phyloP scores from a whole-genome alignment of 2,797 vertebrate genomes.

The Chrysocyon brachyurus region DNA sequence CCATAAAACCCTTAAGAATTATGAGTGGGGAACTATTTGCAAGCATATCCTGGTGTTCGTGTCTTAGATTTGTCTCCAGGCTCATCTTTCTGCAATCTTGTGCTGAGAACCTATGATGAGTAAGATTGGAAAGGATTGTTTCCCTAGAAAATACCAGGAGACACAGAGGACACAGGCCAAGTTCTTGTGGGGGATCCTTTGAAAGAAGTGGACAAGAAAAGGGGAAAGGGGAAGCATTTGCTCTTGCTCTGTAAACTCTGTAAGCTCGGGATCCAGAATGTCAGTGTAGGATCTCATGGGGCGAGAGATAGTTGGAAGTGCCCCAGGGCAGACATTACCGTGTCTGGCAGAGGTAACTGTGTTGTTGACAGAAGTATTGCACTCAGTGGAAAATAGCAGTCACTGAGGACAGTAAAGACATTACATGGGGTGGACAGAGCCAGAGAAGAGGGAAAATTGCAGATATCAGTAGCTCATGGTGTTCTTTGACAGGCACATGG shows the following conservation, averaged over 20 bases:
- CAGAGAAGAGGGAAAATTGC: neutral
- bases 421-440: neutral
- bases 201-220: neutral
- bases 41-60: too few relatives aligned
- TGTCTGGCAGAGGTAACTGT: neutral
- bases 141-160: neutral
- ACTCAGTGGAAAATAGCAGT: neutral
- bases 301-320: too few relatives aligned
- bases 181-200: too few relatives aligned
- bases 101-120: neutral
- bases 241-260: neutral
- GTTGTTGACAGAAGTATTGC: neutral
- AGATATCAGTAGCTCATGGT: neutral
- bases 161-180: neutral
- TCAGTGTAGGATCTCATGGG: neutral
- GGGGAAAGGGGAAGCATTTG: neutral
- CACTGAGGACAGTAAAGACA: neutral
- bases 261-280: neutral
- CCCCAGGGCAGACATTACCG: accelerated
- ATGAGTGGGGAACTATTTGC: neutral
- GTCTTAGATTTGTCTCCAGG: neutral
- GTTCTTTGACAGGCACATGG: neutral
- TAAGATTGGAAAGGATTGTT: neutral
- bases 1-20: neutral
- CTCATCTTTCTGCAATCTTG: neutral